A percentile compares a stretch with the other conserved stretches of the same genome.
phyloP scores from a whole-genome alignment of 2,797 vertebrate genomes.

The Urocyon cinereoargenteus region DNA sequence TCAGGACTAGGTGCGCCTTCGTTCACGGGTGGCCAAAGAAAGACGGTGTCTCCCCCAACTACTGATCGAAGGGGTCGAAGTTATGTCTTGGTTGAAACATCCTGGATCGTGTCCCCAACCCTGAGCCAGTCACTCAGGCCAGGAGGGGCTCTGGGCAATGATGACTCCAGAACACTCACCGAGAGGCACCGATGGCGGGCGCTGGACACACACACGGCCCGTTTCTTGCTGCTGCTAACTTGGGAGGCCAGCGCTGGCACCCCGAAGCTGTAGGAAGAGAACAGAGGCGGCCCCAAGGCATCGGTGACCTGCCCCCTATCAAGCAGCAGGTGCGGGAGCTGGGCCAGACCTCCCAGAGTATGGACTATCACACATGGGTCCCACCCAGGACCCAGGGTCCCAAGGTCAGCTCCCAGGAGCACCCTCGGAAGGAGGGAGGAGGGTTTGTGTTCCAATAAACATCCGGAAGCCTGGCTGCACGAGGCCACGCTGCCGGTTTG shows the following conservation, averaged over 20 bases:
- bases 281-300: background rate
- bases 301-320: accelerated
- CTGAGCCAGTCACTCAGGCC: too few species aligned
- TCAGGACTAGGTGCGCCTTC: background rate
- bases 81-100: background rate
- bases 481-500: accelerated
- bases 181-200: accelerated
- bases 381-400: too few species aligned
- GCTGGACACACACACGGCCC: too few species aligned
- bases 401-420: too few species aligned
- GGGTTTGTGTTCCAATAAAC: background rate
- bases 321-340: background rate
- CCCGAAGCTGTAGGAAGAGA: background rate
- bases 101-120: too few species aligned
- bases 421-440: background rate
- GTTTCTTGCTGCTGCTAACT: background rate
- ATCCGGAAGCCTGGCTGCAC: background rate
- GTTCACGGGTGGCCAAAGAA: background rate
- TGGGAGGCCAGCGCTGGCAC: background rate
- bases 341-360: background rate
- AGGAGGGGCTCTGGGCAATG: background rate
- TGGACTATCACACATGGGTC: accelerated
- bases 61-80: background rate
- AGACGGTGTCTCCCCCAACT: background rate
- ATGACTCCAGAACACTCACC: background rate